A percentile compares a stretch with the other conserved stretches of the same genome.
These are phyloP conservation scores for Dendrolimus houi DNA, from an alignment of 2,888 invertebrate genomes.

Conservation along the genomic window DNA sequence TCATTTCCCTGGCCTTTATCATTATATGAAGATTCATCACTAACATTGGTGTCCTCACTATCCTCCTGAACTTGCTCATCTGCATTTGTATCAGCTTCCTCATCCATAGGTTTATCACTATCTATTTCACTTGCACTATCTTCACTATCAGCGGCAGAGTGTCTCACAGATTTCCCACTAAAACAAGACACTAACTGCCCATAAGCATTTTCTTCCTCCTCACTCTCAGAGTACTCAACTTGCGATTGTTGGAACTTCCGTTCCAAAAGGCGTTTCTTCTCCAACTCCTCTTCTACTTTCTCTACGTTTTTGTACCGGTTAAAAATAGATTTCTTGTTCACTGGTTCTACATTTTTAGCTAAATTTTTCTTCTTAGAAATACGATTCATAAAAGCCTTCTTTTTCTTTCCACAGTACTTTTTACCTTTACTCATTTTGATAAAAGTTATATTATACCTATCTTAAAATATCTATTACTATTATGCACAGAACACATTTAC, in stretches of 20 bases:
- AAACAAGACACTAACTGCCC: conserved; percentile 73
- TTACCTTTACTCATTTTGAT: conserved; percentile 43
- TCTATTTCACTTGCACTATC: conserved; percentile 22
- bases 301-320: conserved; percentile 69
- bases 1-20: conserved; percentile 9
- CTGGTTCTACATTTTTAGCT: conserved; percentile 30
- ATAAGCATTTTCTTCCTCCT: conserved; percentile 62
- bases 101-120: conserved; percentile 6
- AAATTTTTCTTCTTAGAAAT: conserved; percentile 36
- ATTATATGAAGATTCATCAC: conserved; percentile 2
- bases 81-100: background rate
- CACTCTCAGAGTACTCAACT: conserved; percentile 65
- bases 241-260: conserved; percentile 43
- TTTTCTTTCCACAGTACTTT: conserved; percentile 37
- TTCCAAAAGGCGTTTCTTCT: conserved; percentile 54
- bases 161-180: conserved; percentile 22
- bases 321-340: conserved; percentile 63
- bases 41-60: background rate
- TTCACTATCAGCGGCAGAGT: conserved; percentile 35
- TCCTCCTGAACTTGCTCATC: background rate
- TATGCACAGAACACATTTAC: no score
- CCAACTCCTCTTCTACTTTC: conserved; percentile 61
- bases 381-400: conserved; percentile 29
- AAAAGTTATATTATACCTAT: no score
- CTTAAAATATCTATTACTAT: no score